A percentile compares a stretch with the other conserved stretches of the same genome.
phyloP scores from a whole-genome alignment of 2,888 invertebrate species.

The Coelinius sp. region DNA sequence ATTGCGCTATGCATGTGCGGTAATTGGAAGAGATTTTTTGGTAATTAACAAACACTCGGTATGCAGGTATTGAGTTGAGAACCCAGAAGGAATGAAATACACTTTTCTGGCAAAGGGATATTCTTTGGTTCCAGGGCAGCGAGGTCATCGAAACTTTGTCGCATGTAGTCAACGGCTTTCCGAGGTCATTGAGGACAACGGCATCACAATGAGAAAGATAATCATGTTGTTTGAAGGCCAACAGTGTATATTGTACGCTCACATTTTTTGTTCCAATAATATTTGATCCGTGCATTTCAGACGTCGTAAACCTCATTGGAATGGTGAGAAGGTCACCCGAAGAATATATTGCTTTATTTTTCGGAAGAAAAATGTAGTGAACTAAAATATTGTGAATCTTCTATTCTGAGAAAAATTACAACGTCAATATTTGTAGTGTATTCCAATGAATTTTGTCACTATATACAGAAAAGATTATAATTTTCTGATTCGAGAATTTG shows the following conservation, averaged over 20 bases:
- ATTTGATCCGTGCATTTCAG: slow-evolving; percentile 32
- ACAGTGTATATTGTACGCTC: slow-evolving; percentile 19
- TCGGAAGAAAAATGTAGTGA: background rate
- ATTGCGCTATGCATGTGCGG: no score
- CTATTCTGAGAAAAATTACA: background rate
- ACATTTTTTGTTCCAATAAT: slow-evolving; percentile 47
- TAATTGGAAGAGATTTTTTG: no score
- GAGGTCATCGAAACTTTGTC: background rate
- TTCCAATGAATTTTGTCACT: background rate
- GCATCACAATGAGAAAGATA: slow-evolving; percentile 27
- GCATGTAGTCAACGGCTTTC: background rate
- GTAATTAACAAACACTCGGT: no score
- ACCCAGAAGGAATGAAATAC: no score
- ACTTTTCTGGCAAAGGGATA: background rate
- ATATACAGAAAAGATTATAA: slow-evolving; percentile 31
- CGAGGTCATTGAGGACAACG: slow-evolving; percentile 32
- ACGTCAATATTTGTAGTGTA: slow-evolving; percentile 1
- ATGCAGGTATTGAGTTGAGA: no score
- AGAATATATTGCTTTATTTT: slow-evolving; percentile 5
- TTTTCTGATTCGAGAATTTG: slow-evolving; percentile 22
- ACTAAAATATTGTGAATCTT: no score
- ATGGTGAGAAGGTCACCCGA: slow-evolving; percentile 9
- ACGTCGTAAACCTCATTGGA: slow-evolving; percentile 22
- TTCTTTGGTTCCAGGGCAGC: background rate
- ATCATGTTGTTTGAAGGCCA: slow-evolving; percentile 30